A percentile compares a stretch with the other conserved stretches of the same genome.
phyloP scores from a whole-genome alignment of 2,888 invertebrate genomes.

The Agrilus mali region DNA sequence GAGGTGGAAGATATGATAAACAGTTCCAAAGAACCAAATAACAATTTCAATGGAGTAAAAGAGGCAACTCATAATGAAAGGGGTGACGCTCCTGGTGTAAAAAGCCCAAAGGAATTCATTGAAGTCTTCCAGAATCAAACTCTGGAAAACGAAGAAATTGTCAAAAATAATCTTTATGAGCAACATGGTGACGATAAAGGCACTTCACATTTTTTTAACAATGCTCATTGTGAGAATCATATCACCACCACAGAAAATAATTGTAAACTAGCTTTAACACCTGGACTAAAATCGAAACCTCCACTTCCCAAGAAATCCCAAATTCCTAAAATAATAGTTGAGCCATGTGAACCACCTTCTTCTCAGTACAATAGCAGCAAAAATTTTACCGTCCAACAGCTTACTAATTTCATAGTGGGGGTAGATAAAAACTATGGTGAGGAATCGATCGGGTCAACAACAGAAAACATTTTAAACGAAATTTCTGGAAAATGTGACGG shows the following conservation, averaged over 20 bases:
- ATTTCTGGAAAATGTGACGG: too few species aligned
- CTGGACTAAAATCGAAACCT: constrained; percentile 29
- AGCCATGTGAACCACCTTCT: too few species aligned
- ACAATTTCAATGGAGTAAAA: too few species aligned
- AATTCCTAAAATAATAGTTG: neutral
- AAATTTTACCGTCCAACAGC: constrained; percentile 1
- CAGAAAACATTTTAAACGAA: too few species aligned
- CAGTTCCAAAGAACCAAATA: too few species aligned
- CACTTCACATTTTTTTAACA: neutral
- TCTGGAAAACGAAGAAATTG: too few species aligned
- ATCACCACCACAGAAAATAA: neutral
- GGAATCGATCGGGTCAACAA: too few species aligned
- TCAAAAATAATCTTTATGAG: neutral
- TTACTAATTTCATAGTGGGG: neutral
- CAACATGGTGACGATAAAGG: neutral
- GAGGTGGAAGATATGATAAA: too few species aligned
- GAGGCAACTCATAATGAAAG: too few species aligned
- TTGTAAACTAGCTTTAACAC: constrained; percentile 15
- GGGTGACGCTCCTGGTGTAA: neutral
- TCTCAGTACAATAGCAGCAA: neutral
- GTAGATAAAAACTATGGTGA: too few species aligned
- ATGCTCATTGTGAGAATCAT: constrained; percentile 1
- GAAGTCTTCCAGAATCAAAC: too few species aligned
- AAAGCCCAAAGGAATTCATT: neutral
- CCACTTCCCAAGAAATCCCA: constrained; percentile 27